Evolutionary conservation across 2,113 vertebrate genomes (phyloP), one percentile per base, ranked within the genome.

Genomic region (Gambusia holbrooki): DNA sequence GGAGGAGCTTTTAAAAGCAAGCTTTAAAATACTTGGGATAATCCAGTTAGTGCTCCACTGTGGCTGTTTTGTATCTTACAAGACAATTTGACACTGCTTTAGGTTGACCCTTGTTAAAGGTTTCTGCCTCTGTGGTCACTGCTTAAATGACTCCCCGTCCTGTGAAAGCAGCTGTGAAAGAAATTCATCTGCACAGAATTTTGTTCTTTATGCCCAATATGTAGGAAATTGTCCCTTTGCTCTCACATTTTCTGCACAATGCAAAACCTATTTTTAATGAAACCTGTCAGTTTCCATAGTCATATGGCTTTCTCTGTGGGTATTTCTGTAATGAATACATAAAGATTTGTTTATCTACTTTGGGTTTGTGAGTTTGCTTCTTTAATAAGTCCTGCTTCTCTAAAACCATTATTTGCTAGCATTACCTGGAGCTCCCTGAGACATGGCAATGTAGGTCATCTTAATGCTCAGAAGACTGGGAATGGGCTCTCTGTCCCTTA

Each of bases 21-120:
- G 63, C 86, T 85, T 84, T 74, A 76, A 86, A 86, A 71, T 19
- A 81, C 76, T 76, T 54, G 22, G 73, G 58, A 80, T 87, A 80
- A 90, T 85, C 81, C 30, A 69, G 81, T 88, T 80, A 80, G 69
- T 10, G 19, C 69, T 81, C 61, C 70, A 70, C 17, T 64, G 65
- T 72, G 81, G 64, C 83, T 86, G 84, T 79, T 89, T 83, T 86
- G 71, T 79, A 33, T 83, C 73, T 62, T 69, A 71, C 40, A 69
- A 79, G 62, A 87, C 78, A 81, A 61, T 87, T 76, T 3, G 1
- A 72, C 79, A 71, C 65, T 48, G 71, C 82, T 58, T 63, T 76
- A 60, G 35, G 40, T 65, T 69, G 82, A 72, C 42, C 66, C 66
- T 35, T 62, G 25, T 71, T 83, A 73, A 69, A 1, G 67, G 60